Evolutionary conservation across 2,888 invertebrate genomes (phyloP), one percentile per base, ranked within the genome.

Genomic region (Onchidella celtica): DNA sequence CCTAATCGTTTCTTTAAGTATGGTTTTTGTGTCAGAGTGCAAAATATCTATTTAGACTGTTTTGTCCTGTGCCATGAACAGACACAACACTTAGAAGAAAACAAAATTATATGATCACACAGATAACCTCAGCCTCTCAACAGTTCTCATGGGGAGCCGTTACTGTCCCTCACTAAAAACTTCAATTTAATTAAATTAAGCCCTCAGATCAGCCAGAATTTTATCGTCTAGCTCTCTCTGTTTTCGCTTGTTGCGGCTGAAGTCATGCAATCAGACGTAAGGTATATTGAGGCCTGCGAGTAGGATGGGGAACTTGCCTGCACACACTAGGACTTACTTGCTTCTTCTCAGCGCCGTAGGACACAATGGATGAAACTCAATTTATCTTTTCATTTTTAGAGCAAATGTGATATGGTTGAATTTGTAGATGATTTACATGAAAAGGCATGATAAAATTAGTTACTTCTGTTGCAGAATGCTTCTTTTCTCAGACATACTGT

Each of bases 221-320:
- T 55, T 14, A 34, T 14, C 21, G 34, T 66, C 17, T 9, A 66
- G 57, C 79, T 65, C 79, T 69, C 79, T 69, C 68, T 59, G 32
- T 75, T 73, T 81, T 81, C 81, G 81, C 81, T 81, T 17, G 75
- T 40, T 70, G 75, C 75, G 81, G 75, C 66, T 65, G 74, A 81
- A 66, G 81, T 81, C 81, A 81, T 81, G 81, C 72, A 36, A 81
- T 81, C 80, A 80, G 81, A 81, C 81, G 57, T 38, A 47, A 80
- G 80, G 80, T 74, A 47, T 73, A 38, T 4, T 66, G 6, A 59
- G 29, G n/a, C 61, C 61, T 61, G 61, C 38, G 11, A 14, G 36
- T 21, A 24, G 32, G 4, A 47, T n/a, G 6, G 3, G 29, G 29
- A 65, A 65, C 74, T 36, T 61, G 29, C 55, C 57, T 57, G 32